phyloP scores from a whole-genome alignment of 2,797 vertebrate species.

The Chaenodraco wilsoni region DNA sequence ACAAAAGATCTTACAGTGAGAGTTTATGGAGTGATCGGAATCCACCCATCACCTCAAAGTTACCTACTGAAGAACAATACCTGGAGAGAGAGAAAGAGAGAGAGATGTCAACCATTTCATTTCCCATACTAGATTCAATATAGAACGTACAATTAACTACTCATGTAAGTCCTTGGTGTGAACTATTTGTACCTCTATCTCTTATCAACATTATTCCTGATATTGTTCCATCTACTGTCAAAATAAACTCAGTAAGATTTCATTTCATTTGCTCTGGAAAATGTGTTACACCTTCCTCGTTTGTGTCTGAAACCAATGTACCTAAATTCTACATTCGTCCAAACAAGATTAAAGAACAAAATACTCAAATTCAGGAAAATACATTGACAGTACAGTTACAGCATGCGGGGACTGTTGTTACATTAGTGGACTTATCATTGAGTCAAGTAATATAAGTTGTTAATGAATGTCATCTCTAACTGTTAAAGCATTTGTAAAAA shows the following conservation, averaged over 20 bases:
- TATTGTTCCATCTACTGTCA: slow-evolving; percentile 8
- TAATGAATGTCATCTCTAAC: background rate
- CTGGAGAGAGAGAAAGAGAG: slow-evolving; percentile 68
- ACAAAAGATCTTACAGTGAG: slow-evolving; percentile 85
- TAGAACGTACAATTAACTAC: slow-evolving; percentile 4
- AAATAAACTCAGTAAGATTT: background rate
- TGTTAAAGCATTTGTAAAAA: background rate
- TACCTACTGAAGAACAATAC: slow-evolving; percentile 89
- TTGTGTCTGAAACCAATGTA: background rate
- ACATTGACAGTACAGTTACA: background rate
- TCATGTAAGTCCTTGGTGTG: background rate
- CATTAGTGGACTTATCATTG: background rate
- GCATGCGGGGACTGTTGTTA: background rate
- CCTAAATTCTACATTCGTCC: background rate
- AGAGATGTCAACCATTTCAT: background rate
- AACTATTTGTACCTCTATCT: background rate
- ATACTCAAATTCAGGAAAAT: background rate
- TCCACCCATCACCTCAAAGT: slow-evolving; percentile 95
- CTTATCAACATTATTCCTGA: background rate
- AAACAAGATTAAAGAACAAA: background rate
- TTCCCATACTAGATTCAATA: background rate
- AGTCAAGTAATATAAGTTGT: background rate
- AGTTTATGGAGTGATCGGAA: slow-evolving; percentile 91
- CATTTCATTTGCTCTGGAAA: background rate
- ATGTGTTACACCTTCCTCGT: background rate